A percentile compares a stretch with the other conserved stretches of the same genome.
These are phyloP conservation scores for Stegodyphus mimosarum DNA, from an alignment of 1,140 invertebrate species.

Conservation along the genomic window DNA sequence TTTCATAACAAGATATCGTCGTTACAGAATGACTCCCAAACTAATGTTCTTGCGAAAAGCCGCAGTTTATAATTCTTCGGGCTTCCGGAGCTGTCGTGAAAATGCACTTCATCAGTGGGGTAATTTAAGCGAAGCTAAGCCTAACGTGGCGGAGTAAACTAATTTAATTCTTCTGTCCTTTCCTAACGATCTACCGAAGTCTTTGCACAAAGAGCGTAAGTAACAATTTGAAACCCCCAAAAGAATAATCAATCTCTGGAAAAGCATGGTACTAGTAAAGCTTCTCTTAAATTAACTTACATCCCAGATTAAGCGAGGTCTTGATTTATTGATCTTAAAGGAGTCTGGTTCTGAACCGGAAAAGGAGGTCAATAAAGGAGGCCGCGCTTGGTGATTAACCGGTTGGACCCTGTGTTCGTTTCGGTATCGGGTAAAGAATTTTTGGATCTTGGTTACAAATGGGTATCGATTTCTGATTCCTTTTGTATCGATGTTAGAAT, in stretches of 20 bases:
- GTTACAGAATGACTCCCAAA: too few relatives aligned
- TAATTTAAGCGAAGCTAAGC: neutral
- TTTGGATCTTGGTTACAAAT: slow-evolving; percentile 47
- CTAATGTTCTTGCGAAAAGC: too few relatives aligned
- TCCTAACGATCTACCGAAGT: slow-evolving; percentile 2
- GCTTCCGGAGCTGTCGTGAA: too few relatives aligned
- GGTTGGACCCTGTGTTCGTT: slow-evolving; percentile 23
- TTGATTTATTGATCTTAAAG: slow-evolving; percentile 29
- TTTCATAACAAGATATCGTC: too few relatives aligned
- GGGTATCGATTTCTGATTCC: slow-evolving; percentile 43
- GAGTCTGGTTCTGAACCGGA: too few relatives aligned
- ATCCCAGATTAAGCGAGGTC: slow-evolving; percentile 46
- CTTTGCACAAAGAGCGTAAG: slow-evolving; percentile 41
- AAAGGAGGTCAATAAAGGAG: neutral
- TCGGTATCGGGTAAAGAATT: slow-evolving; percentile 37
- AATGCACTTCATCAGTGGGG: too few relatives aligned
- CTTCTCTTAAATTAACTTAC: slow-evolving; percentile 54
- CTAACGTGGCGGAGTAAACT: slow-evolving; percentile 18
- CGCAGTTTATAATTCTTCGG: too few relatives aligned
- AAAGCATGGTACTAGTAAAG: slow-evolving; percentile 25
- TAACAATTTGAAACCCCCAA: slow-evolving; percentile 53
- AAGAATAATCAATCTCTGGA: slow-evolving; percentile 53
- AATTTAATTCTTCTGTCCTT: slow-evolving; percentile 36
- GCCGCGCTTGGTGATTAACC: slow-evolving; percentile 39
- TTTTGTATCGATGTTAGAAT: slow-evolving; percentile 3